Evolutionary conservation across 2,888 invertebrate species (phyloP).

Genomic region (Xylophagus ater): DNA sequence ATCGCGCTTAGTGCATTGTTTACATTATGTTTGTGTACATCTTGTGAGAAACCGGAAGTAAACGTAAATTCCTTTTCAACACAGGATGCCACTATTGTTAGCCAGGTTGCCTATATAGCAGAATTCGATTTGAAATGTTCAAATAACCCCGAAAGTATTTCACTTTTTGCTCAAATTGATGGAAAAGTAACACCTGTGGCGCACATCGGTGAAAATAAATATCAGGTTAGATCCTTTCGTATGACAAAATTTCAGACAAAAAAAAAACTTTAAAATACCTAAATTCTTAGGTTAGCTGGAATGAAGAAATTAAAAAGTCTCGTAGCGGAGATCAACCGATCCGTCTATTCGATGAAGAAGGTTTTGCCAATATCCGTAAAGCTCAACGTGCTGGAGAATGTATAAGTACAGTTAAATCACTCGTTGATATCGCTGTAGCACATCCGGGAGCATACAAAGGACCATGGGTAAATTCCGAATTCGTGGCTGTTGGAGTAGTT

Average conservation of each 20-base stretch:
- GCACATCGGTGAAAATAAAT: constrained; percentile 62
- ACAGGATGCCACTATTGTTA: constrained; percentile 82
- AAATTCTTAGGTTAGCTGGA: constrained; percentile 97
- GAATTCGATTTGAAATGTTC: constrained; percentile 80
- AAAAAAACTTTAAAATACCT: too few relatives aligned
- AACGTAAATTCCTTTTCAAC: constrained; percentile 79
- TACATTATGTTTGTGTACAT: too few relatives aligned
- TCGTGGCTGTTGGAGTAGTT: constrained; percentile 69
- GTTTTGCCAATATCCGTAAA: constrained; percentile 75
- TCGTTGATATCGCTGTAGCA: constrained; percentile 55
- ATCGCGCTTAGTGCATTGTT: too few relatives aligned
- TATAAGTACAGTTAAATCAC: constrained; percentile 49
- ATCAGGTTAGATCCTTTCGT: constrained; percentile 75
- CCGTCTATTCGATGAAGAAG: constrained; percentile 83
- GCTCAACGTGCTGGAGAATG: constrained; percentile 63
- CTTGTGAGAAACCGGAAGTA: constrained; percentile 54
- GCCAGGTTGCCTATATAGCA: constrained; percentile 80
- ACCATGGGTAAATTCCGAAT: constrained; percentile 86
- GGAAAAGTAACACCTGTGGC: constrained; percentile 79
- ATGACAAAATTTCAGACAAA: too few relatives aligned
- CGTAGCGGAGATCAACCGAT: constrained; percentile 71
- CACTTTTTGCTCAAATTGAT: constrained; percentile 80
- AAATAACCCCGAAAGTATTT: constrained; percentile 50
- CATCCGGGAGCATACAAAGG: constrained; percentile 79
- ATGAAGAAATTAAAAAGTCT: constrained; percentile 73